Conservation (phyloP, 2,888 invertebrate species). For the Melipona bicolor region DNA sequence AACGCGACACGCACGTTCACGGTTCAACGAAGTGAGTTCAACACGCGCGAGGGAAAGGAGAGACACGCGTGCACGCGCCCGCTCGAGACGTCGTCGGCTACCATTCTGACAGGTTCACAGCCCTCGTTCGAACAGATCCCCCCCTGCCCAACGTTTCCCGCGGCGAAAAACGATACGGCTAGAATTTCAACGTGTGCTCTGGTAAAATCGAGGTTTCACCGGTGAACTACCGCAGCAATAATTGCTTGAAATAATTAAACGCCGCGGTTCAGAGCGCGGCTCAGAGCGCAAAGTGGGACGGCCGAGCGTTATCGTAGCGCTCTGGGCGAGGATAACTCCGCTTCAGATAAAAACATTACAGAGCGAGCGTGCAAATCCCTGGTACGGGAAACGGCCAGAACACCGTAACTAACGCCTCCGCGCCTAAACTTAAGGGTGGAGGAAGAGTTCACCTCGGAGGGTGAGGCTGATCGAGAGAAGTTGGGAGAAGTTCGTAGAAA, state of each 20-base stretch:
- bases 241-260: slow-evolving; percentile 9
- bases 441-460: too few relatives aligned
- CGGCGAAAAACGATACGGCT: not conserved
- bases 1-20: not conserved
- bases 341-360: slow-evolving; percentile 32
- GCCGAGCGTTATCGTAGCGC: not conserved
- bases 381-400: not conserved
- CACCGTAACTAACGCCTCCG: not conserved
- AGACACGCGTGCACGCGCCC: not conserved
- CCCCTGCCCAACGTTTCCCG: too few relatives aligned
- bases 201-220: not conserved
- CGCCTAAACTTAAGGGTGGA: not conserved
- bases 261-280: not conserved
- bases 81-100: not conserved
- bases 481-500: slow-evolving; percentile 40
- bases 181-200: not conserved
- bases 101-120: not conserved
- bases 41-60: not conserved
- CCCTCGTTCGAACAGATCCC: too few relatives aligned
- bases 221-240: not conserved
- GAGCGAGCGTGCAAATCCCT: not conserved
- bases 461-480: slow-evolving; percentile 30
- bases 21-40: not conserved
- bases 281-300: not conserved
- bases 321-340: not conserved